A percentile compares a stretch with the other conserved stretches of the same genome.
Evolutionary conservation across 2,888 invertebrate species (phyloP).

Genomic region (Lampropteryx suffumata): DNA sequence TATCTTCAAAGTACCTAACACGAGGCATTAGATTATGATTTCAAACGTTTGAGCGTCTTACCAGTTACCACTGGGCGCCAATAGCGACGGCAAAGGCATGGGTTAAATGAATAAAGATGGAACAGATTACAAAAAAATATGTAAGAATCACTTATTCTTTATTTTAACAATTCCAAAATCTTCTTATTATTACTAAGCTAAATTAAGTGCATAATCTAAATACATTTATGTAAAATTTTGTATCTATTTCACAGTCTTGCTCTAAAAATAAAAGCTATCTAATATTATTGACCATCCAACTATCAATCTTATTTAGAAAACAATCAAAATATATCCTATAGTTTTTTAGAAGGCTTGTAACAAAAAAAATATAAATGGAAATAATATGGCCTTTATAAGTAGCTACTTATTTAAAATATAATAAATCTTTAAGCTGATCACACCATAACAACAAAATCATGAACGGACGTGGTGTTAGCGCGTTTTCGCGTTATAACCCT

Average conservation of each 20-base stretch:
- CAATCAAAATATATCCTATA: not conserved
- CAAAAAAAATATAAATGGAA: too few species aligned
- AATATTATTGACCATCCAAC: conserved; percentile 26
- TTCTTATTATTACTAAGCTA: conserved; percentile 34
- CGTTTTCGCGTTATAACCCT: not conserved
- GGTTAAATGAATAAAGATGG: too few species aligned
- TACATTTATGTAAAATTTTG: conserved; percentile 39
- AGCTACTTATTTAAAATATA: too few species aligned
- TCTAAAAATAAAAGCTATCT: conserved; percentile 56
- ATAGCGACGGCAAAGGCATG: too few species aligned
- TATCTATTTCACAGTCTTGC: conserved; percentile 61
- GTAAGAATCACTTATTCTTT: conserved; percentile 37
- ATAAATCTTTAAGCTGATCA: not conserved
- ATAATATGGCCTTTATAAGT: too few species aligned
- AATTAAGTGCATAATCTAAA: conserved; percentile 46
- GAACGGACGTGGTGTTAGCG: not conserved
- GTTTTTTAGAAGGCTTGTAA: too few species aligned
- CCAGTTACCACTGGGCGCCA: too few species aligned
- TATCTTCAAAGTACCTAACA: too few species aligned
- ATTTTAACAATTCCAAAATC: conserved; percentile 42
- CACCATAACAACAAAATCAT: not conserved
- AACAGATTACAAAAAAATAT: not conserved
- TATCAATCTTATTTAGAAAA: conserved; percentile 6
- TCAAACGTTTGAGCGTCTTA: too few species aligned
- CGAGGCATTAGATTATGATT: too few species aligned